phyloP scores from a whole-genome alignment of 2,113 vertebrate genomes.

The Sinocyclocheilus anophthalmus region DNA sequence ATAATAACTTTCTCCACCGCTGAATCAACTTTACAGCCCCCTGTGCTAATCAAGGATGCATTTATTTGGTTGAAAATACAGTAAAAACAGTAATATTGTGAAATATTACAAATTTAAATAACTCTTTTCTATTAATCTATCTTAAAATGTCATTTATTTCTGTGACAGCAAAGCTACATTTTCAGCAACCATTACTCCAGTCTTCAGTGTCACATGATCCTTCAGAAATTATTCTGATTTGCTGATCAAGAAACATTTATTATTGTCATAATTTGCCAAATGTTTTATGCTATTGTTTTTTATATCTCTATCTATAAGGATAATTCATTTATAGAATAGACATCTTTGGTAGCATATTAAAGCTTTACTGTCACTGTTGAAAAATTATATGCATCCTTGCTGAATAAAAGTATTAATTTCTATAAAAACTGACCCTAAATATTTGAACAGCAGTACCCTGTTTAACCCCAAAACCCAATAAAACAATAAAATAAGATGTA shows the following conservation, averaged over 20 bases:
- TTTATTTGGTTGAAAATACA: conserved; percentile 2
- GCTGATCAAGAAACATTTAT: not conserved
- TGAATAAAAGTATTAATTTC: not conserved
- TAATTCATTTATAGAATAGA: no score
- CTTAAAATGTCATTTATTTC: not conserved
- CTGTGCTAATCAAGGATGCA: not conserved
- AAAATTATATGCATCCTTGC: not conserved
- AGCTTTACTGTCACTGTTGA: not conserved
- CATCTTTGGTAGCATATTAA: not conserved
- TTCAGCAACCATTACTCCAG: not conserved
- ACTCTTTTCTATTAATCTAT: not conserved
- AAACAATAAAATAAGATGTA: not conserved
- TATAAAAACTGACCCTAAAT: not conserved
- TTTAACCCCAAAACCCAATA: not conserved
- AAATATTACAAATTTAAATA: not conserved
- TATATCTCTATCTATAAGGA: no score
- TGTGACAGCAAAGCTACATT: not conserved
- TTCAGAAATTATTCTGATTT: not conserved
- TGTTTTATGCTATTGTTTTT: no score
- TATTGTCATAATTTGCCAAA: not conserved
- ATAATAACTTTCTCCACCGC: not conserved
- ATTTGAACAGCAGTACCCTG: not conserved
- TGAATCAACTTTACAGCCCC: not conserved
- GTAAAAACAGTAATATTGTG: not conserved
- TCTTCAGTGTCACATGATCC: not conserved